Conservation (phyloP, 2,888 invertebrate genomes). For the Hydraecia micacea region DNA sequence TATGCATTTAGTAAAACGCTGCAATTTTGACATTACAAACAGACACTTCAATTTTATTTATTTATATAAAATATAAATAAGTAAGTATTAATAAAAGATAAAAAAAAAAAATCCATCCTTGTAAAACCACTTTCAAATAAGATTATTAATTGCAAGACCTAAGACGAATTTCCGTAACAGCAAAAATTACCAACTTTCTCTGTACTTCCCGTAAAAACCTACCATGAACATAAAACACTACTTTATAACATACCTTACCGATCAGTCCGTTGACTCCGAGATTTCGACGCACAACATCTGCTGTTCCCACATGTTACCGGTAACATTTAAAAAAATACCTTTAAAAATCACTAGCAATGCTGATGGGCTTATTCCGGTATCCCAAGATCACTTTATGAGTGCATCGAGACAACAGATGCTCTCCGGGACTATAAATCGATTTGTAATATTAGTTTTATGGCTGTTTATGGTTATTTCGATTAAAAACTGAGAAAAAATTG, state of each 20-base stretch:
- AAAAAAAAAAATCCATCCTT: background rate
- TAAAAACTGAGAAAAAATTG: conserved; percentile 53
- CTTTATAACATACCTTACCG: conserved; percentile 34
- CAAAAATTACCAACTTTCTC: conserved; percentile 33
- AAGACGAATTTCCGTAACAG: background rate
- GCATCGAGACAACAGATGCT: conserved; percentile 72
- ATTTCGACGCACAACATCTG: conserved; percentile 63
- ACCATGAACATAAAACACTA: background rate
- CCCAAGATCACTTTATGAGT: conserved; percentile 72
- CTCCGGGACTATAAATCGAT: conserved; percentile 70
- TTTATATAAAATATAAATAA: background rate
- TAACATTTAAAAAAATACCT: conserved; percentile 56
- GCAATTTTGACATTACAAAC: too few species aligned
- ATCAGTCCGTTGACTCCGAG: conserved; percentile 54
- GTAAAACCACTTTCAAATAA: background rate
- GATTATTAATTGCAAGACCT: background rate
- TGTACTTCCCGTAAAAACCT: background rate
- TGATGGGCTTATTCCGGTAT: conserved; percentile 74
- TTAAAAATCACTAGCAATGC: conserved; percentile 70
- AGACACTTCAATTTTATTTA: too few species aligned
- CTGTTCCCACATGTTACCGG: conserved; percentile 59
- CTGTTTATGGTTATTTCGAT: conserved; percentile 62
- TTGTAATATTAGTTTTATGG: conserved; percentile 68
- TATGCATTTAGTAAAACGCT: too few species aligned
- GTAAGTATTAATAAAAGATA: background rate